These are phyloP conservation scores for Grammomys surdaster DNA, from an alignment of 2,113 vertebrate genomes.

Conservation along the genomic window DNA sequence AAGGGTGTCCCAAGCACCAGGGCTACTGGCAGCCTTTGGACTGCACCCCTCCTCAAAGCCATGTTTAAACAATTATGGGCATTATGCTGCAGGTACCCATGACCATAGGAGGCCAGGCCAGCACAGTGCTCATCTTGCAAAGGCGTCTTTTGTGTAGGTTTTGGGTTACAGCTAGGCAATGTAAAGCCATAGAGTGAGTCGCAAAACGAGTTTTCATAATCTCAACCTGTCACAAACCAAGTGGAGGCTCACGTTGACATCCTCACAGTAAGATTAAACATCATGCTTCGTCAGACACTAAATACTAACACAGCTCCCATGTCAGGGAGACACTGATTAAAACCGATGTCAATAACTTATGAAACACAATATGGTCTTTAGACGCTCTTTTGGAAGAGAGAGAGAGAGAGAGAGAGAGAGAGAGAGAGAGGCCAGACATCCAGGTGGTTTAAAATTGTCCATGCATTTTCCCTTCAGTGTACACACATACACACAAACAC, in stretches of 20 bases:
- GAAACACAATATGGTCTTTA: slow-evolving; percentile 83
- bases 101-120: slow-evolving; percentile 59
- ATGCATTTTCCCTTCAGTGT: slow-evolving; percentile 64
- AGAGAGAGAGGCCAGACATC: slow-evolving; percentile 57
- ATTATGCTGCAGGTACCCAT: slow-evolving; percentile 71
- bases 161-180: slow-evolving; percentile 79
- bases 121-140: slow-evolving; percentile 69
- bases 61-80: slow-evolving; percentile 77
- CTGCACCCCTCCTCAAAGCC: slow-evolving; percentile 3
- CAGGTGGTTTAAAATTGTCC: slow-evolving; percentile 75
- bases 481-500: neutral
- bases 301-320: slow-evolving; percentile 78
- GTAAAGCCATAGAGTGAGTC: slow-evolving; percentile 71
- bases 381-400: slow-evolving; percentile 66
- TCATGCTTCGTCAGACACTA: slow-evolving; percentile 78
- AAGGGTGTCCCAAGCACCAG: neutral
- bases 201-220: slow-evolving; percentile 83
- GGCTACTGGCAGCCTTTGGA: neutral
- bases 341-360: slow-evolving; percentile 83
- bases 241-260: slow-evolving; percentile 71
- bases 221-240: slow-evolving; percentile 76
- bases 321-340: slow-evolving; percentile 82
- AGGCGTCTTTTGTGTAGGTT: slow-evolving; percentile 75
- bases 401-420: neutral
- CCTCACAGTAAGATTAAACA: slow-evolving; percentile 80